Percentiles rank a stretch among this genome's conserved stretches.
These are phyloP conservation scores for Esox lucius DNA, from an alignment of 2,797 vertebrate species.

Conservation along the genomic window DNA sequence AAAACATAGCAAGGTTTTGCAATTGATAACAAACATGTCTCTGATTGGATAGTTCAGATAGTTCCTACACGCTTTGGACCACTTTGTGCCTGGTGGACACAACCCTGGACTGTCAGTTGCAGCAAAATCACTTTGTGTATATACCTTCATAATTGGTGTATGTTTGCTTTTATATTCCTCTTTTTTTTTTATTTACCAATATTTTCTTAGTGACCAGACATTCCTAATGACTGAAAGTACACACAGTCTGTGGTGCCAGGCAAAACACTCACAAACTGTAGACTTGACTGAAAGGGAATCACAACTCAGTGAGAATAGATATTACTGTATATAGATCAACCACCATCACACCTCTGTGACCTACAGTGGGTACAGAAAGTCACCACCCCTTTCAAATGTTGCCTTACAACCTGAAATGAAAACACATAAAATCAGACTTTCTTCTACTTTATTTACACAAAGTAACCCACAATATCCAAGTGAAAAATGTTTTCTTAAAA, in stretches of 20 bases:
- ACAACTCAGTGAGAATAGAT: not conserved
- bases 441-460: too few relatives aligned
- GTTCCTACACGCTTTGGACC: not conserved
- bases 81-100: not conserved
- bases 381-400: too few relatives aligned
- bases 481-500: too few relatives aligned
- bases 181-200: not conserved
- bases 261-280: not conserved
- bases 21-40: not conserved
- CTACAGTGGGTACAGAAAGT: too few relatives aligned
- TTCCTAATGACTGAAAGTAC: not conserved
- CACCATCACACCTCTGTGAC: too few relatives aligned
- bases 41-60: not conserved
- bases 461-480: too few relatives aligned
- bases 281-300: not conserved
- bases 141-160: not conserved
- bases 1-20: not conserved
- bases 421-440: too few relatives aligned
- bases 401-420: too few relatives aligned
- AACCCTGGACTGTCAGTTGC: not conserved
- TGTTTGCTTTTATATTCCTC: constrained; percentile 4
- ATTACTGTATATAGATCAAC: not conserved
- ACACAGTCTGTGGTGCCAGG: not conserved
- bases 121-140: not conserved
- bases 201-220: not conserved